Percentiles rank a stretch among this genome's conserved stretches.
Evolutionary conservation across 2,888 invertebrate genomes (phyloP).

Genomic region (Caenorhabditis sp.): DNA sequence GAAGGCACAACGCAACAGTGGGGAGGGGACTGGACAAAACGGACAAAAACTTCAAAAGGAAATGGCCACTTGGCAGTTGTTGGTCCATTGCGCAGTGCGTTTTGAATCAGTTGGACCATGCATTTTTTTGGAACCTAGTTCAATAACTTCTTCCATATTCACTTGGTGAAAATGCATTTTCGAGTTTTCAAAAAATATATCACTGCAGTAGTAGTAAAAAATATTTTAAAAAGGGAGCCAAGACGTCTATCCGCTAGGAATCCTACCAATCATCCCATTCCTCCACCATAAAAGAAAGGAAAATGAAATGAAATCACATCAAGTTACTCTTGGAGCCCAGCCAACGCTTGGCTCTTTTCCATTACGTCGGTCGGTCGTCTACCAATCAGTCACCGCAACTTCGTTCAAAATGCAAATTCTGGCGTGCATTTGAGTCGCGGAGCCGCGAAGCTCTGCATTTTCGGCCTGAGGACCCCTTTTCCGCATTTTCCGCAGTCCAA

Average conservation of each 20-base stretch:
- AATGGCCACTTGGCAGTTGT: slow-evolving; percentile 29
- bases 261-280: neutral
- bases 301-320: slow-evolving; percentile 49
- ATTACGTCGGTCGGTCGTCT: slow-evolving; percentile 21
- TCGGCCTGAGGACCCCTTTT: slow-evolving; percentile 4
- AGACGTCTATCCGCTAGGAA: no score
- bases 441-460: slow-evolving; percentile 1
- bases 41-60: slow-evolving; percentile 26
- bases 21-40: neutral
- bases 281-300: neutral
- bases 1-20: slow-evolving; percentile 28
- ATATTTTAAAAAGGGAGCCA: no score
- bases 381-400: slow-evolving; percentile 61
- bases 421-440: slow-evolving; percentile 27
- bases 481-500: slow-evolving; percentile 12
- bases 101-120: neutral
- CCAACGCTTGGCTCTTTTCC: slow-evolving; percentile 12
- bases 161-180: slow-evolving; percentile 9
- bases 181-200: no score
- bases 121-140: no score
- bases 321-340: slow-evolving; percentile 7
- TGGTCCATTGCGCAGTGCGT: neutral
- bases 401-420: slow-evolving; percentile 66
- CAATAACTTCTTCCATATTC: no score
- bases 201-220: no score